These are phyloP conservation scores for Hyposmocoma kahamanoa DNA, from an alignment of 1,140 invertebrate species.

Conservation along the genomic window DNA sequence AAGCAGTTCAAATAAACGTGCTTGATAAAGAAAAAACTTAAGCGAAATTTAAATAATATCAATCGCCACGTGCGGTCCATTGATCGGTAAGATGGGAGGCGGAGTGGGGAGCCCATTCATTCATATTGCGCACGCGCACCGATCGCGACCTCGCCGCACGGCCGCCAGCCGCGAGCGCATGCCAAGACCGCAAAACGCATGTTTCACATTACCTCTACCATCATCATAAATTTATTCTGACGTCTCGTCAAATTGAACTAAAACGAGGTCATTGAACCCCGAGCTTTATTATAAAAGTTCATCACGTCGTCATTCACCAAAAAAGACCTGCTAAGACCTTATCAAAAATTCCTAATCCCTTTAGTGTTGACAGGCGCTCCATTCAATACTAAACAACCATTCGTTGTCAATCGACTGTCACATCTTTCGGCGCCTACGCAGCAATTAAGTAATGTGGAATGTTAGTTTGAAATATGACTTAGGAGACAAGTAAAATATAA, in stretches of 20 bases:
- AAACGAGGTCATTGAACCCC: conserved; percentile 33
- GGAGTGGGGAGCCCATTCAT: conserved; percentile 38
- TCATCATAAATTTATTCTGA: conserved; percentile 33
- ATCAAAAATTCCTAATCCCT: conserved; percentile 10
- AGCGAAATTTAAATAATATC: conserved; percentile 20
- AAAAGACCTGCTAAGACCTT: too few relatives aligned
- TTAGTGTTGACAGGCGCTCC: conserved; percentile 15
- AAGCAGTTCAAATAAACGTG: too few relatives aligned
- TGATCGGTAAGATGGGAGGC: conserved; percentile 31
- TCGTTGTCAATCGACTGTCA: conserved; percentile 16
- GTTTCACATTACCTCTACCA: conserved; percentile 22
- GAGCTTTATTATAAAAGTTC: conserved; percentile 18
- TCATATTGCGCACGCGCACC: conserved; percentile 45
- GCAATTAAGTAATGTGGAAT: conserved; percentile 21
- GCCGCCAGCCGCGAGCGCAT: conserved; percentile 24
- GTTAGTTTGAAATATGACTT: conserved; percentile 15
- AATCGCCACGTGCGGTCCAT: conserved; percentile 49
- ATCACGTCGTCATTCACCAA: not conserved
- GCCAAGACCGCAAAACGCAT: conserved; percentile 17
- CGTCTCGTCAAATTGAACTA: conserved; percentile 17
- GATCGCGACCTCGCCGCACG: conserved; percentile 33
- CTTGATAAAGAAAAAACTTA: too few relatives aligned
- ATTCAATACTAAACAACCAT: conserved; percentile 14
- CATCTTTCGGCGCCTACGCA: conserved; percentile 21
- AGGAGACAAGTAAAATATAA: conserved; percentile 26